Conservation (phyloP, 23 tunicate genomes). For the Ciona savignyi region DNA sequence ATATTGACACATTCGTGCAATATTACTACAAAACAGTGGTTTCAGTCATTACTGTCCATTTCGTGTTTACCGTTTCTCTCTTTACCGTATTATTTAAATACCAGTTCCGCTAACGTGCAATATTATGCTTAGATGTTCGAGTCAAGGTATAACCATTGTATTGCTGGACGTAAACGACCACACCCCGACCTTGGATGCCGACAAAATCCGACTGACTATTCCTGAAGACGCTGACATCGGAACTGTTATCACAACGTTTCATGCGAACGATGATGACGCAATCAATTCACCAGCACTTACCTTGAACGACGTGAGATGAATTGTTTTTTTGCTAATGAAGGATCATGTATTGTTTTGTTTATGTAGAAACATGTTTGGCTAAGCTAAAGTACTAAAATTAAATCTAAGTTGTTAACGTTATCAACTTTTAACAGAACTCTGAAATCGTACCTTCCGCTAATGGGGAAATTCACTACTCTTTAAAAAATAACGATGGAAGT, state of each 20-base stretch:
- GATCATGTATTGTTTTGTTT: no score
- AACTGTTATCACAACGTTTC: conserved; percentile 14
- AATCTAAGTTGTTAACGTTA: background rate
- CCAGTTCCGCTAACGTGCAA: no score
- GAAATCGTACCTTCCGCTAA: conserved; percentile 49
- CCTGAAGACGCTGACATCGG: conserved; percentile 33
- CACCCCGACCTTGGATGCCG: conserved; percentile 21
- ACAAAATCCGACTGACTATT: conserved; percentile 2
- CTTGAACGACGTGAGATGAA: background rate
- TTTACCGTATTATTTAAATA: no score
- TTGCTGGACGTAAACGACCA: conserved; percentile 52
- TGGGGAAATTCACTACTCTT: conserved; percentile 47
- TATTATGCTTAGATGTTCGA: conserved; percentile 23
- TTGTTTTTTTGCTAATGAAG: background rate
- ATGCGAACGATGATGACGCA: conserved; percentile 40
- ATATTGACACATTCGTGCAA: no score
- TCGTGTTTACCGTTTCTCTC: no score
- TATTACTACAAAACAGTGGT: no score
- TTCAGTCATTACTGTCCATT: no score
- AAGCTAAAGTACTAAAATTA: background rate
- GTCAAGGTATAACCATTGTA: background rate
- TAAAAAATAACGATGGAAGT: conserved; percentile 34
- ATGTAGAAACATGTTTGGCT: no score
- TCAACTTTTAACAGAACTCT: conserved; percentile 11
- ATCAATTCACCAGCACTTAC: conserved; percentile 8